Percentiles rank a stretch among this genome's conserved stretches.
phyloP scores from a whole-genome alignment of 2,888 invertebrate species.

The Prosopocoilus inquinatus region DNA sequence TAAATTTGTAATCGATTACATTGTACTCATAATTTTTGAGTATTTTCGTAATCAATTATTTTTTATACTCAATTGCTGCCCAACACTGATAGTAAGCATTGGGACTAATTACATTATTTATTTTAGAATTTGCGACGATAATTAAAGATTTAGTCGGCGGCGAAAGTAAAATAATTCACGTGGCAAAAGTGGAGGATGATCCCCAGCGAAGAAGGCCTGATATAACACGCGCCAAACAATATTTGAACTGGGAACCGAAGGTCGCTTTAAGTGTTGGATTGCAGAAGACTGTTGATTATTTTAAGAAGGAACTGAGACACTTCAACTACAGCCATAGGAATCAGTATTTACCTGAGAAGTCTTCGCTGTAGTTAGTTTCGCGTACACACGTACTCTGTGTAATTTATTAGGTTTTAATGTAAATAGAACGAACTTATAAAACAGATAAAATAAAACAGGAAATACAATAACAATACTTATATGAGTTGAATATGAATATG shows the following conservation, averaged over 20 bases:
- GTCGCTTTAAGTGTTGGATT: slow-evolving; percentile 84
- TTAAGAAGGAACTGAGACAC: slow-evolving; percentile 79
- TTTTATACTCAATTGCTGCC: no score
- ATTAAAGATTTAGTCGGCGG: slow-evolving; percentile 85
- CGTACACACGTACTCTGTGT: no score
- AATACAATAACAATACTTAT: no score
- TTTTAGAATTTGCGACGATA: slow-evolving; percentile 80
- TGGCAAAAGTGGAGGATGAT: slow-evolving; percentile 91
- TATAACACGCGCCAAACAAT: slow-evolving; percentile 81
- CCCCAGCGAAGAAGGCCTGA: slow-evolving; percentile 93
- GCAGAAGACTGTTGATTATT: slow-evolving; percentile 90
- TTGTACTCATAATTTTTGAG: no score
- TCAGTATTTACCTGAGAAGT: slow-evolving; percentile 32
- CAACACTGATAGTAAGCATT: no score
- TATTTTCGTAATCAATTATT: no score
- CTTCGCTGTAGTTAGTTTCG: not conserved
- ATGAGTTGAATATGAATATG: no score
- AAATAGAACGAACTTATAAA: no score
- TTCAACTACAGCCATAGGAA: slow-evolving; percentile 57
- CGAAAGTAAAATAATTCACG: slow-evolving; percentile 77
- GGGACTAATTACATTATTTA: no score
- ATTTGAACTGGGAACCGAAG: slow-evolving; percentile 90
- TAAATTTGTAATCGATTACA: no score
- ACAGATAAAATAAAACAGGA: no score
- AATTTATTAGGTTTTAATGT: no score